A percentile compares a stretch with the other conserved stretches of the same genome.
phyloP scores from a whole-genome alignment of 2,113 vertebrate genomes.

The Megatriorchis doriae region DNA sequence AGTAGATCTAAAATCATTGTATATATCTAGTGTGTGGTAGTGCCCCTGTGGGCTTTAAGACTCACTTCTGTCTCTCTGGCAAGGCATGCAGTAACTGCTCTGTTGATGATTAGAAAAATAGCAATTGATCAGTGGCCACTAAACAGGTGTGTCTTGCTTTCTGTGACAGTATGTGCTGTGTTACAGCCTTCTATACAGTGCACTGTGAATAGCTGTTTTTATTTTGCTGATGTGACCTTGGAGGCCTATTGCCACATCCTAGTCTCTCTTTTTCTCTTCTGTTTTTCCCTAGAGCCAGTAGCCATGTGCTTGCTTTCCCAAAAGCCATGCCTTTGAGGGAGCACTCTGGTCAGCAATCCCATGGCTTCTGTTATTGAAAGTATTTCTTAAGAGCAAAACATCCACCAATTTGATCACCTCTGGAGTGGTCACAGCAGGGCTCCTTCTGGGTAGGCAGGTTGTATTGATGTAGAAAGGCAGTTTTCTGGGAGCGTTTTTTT shows the following conservation, averaged over 20 bases:
- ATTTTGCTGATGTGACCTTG: constrained; percentile 26
- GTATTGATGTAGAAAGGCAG: not conserved
- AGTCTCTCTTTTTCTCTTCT: not conserved
- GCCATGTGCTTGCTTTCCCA: not conserved
- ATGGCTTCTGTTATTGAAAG: not conserved
- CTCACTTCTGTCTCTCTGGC: not conserved
- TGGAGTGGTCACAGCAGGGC: not conserved
- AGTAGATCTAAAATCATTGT: not conserved
- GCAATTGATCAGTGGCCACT: not conserved
- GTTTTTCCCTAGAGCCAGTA: not conserved
- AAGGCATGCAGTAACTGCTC: not conserved
- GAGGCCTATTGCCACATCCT: not conserved
- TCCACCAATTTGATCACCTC: not conserved
- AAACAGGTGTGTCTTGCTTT: not conserved
- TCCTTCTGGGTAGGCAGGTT: not conserved
- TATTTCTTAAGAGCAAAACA: not conserved
- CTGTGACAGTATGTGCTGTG: not conserved
- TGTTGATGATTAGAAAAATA: not conserved
- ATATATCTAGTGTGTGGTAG: not conserved
- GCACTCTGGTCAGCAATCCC: not conserved
- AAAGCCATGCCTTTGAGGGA: not conserved
- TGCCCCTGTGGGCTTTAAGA: not conserved
- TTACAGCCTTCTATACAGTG: not conserved
- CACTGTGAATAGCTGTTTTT: constrained; percentile 16
- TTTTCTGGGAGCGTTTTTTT: not conserved